phyloP scores from a whole-genome alignment of 37 sponge, comb jelly and placozoan species.

The Dysidea cf. avara region DNA sequence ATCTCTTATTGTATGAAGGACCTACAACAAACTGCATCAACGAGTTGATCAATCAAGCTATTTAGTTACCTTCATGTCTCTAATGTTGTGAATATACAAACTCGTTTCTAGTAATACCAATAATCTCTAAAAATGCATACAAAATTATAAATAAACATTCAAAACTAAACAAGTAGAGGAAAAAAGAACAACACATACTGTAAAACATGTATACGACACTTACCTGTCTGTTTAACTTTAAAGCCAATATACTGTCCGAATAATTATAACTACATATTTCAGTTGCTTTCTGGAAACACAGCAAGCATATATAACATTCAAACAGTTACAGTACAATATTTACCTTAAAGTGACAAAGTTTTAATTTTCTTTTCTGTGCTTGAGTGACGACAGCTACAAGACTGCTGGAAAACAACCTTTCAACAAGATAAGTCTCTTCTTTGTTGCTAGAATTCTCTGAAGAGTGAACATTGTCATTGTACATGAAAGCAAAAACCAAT shows the following conservation, averaged over 20 bases:
- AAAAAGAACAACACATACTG: not conserved
- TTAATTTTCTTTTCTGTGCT: conserved; percentile 83
- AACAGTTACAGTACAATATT: not conserved
- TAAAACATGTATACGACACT: not conserved
- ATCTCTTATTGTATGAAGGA: conserved; percentile 96
- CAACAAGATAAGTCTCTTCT: conserved; percentile 88
- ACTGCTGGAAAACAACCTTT: conserved; percentile 94
- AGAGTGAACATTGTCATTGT: too few relatives aligned
- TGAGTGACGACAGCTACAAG: conserved; percentile 92
- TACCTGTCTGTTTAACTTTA: conserved; percentile 93
- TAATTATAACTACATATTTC: conserved; percentile 99
- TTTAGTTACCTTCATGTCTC: conserved; percentile 94
- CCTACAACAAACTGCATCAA: conserved; percentile 40
- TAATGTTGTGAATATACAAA: conserved; percentile 97
- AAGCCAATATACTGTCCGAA: conserved; percentile 89
- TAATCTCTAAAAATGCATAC: conserved; percentile 55
- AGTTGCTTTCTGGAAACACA: conserved; percentile 74
- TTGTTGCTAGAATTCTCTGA: too few relatives aligned
- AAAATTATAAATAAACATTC: not conserved
- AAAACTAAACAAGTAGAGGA: not conserved
- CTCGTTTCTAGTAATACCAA: conserved; percentile 87
- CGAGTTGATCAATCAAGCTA: too few relatives aligned
- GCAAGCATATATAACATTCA: not conserved
- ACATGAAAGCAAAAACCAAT: too few relatives aligned
- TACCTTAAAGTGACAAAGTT: conserved; percentile 96